Conservation (phyloP, 2,797 vertebrate genomes). For the Lutra lutra region DNA sequence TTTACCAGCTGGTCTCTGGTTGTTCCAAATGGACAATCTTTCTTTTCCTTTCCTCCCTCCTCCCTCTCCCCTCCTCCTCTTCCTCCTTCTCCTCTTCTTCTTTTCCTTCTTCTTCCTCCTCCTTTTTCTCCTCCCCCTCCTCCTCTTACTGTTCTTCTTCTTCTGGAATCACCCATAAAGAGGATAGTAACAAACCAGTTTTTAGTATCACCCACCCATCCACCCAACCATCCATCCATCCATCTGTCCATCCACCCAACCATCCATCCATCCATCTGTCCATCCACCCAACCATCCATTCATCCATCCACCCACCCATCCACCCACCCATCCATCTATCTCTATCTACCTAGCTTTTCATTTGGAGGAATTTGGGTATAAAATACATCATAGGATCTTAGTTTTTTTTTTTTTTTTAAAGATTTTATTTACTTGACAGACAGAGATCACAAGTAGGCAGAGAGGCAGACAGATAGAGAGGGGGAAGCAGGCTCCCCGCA, state of each 20-base stretch:
- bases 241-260: neutral
- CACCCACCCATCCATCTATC: too few species aligned
- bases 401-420: too few species aligned
- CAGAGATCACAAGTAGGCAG: too few species aligned
- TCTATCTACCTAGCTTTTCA: neutral
- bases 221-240: neutral
- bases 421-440: too few species aligned
- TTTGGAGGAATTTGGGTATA: neutral
- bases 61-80: accelerated
- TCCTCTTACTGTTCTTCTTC: accelerated
- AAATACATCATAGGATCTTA: neutral
- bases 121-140: accelerated
- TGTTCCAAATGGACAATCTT: neutral
- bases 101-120: accelerated
- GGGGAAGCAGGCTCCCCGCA: too few species aligned
- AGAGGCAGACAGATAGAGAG: too few species aligned
- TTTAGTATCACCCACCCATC: neutral
- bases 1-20: neutral
- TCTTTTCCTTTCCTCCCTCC: neutral
- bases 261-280: too few species aligned
- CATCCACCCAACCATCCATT: neutral
- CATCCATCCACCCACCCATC: neutral
- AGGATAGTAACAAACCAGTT: neutral
- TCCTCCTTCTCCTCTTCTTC: accelerated
- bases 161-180: neutral